Conservation (phyloP, 2,797 vertebrate species). For the Fistularia tabacaria region DNA sequence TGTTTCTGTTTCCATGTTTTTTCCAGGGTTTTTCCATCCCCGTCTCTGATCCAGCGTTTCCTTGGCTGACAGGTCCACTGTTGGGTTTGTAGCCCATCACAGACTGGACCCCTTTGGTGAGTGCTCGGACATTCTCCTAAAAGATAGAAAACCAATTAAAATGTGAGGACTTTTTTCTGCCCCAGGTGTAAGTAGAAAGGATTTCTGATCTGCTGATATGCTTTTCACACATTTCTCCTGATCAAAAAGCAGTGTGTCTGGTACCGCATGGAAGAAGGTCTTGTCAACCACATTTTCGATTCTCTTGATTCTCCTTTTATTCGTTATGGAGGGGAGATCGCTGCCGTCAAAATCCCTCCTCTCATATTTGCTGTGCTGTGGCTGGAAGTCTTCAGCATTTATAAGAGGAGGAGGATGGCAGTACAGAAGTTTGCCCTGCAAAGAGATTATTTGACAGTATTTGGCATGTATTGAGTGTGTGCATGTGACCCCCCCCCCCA, state of each 20-base stretch:
- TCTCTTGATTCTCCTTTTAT: conserved; percentile 74
- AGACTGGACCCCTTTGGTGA: conserved; percentile 86
- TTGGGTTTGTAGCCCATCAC: conserved; percentile 87
- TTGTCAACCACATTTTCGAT: conserved; percentile 93
- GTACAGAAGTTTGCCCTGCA: conserved; percentile 90
- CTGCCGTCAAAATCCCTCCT: conserved; percentile 14
- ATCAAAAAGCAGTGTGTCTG: too few species aligned
- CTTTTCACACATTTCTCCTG: too few species aligned
- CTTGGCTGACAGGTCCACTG: conserved; percentile 57
- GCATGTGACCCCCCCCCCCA: too few species aligned
- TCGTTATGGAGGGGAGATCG: conserved; percentile 16
- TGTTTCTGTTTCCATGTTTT: conserved; percentile 93
- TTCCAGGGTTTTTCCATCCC: conserved; percentile 89
- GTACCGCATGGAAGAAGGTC: conserved; percentile 94
- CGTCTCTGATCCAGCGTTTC: conserved; percentile 37
- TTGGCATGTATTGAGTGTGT: too few species aligned
- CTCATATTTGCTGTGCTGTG: conserved; percentile 74
- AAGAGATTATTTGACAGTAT: conserved; percentile 3
- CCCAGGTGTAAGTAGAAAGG: neutral
- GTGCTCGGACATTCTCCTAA: conserved; percentile 88
- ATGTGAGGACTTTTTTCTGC: neutral
- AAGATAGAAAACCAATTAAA: conserved; percentile 7
- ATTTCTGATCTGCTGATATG: too few species aligned
- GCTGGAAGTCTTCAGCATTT: conserved; percentile 82
- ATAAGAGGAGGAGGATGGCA: conserved; percentile 89